Evolutionary conservation across 1,140 invertebrate genomes (phyloP), one percentile per base, ranked within the genome.

Genomic region (Lerema accius): DNA sequence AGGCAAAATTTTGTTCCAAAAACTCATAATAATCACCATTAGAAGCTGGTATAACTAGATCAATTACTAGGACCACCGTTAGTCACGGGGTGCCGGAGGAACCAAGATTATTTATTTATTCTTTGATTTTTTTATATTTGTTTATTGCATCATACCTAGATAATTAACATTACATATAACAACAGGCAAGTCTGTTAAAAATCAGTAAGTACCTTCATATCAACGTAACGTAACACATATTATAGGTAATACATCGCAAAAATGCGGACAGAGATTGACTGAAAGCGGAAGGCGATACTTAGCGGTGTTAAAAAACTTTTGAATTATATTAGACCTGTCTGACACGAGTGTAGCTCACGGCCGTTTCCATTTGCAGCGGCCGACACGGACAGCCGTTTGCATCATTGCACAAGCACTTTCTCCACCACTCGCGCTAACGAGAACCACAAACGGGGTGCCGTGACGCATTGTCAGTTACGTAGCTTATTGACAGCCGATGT

Each of bases 341-440:
- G 28, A 39, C 32, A 32, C 32, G 28, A 37, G 50, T 53, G 16
- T 28, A 11, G 49, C 32, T 51, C 37, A 17, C 7, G 7, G 46
- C 35, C 16, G 7, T 53, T 40, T 53, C 49, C 62, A 69, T 59
- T 74, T 65, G 55, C 70, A 73, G 70, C 51, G 67, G 68, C 69
- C 62, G 67, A 60, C 59, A 46, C n/a, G n/a, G 35, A 43, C 13
- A 59, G 61, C 46, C 72, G 67, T 69, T 78, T 83, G 80, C 84
- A 84, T 76, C 69, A 80, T 86, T 87, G 77, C 79, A 81, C 73
- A 87, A 87, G 64, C 65, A 85, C 84, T 87, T 87, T 87, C 84
- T 80, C 82, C 71, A 68, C 42, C 40, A 48, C 70, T 58, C 65
- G 51, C 63, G 71, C 70, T 76, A 78, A 76, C 74, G 42, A 69